Evolutionary conservation across 2,113 vertebrate species (phyloP).

Genomic region (Panurus biarmicus): DNA sequence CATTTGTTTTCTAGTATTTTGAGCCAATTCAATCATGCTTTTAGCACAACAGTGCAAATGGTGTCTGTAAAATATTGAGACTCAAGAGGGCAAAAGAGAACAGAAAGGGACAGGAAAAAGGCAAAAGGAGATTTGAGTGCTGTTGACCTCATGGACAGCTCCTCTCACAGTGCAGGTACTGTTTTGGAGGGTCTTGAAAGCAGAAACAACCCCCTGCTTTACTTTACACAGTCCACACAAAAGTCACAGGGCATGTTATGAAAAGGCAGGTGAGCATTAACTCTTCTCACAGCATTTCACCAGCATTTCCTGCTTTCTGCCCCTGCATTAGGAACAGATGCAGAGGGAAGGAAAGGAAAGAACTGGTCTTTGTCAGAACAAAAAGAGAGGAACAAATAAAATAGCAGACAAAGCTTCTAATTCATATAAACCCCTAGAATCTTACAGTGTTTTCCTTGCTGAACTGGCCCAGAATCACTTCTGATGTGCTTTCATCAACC

Average conservation of each 20-base stretch:
- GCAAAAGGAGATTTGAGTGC: background rate
- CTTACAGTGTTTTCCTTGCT: background rate
- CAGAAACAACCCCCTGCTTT: background rate
- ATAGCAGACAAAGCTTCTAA: background rate
- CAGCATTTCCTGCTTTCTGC: background rate
- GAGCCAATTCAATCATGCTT: background rate
- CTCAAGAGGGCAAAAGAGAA: background rate
- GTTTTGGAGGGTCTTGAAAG: background rate
- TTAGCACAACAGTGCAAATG: background rate
- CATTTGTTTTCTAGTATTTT: background rate
- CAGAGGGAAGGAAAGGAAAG: background rate
- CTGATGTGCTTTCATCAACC: background rate
- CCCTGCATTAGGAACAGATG: background rate
- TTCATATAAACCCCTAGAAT: background rate
- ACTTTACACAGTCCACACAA: background rate
- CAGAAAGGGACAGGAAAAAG: background rate
- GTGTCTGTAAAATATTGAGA: background rate
- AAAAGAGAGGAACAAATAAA: background rate
- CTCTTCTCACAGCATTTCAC: background rate
- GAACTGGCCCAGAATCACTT: background rate
- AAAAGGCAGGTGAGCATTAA: background rate
- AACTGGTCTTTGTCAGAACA: background rate
- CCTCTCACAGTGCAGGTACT: background rate
- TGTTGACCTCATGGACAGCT: background rate
- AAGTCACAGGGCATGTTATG: background rate